Conservation (phyloP, 2,797 vertebrate genomes). For the Phoxinus dragarum region DNA sequence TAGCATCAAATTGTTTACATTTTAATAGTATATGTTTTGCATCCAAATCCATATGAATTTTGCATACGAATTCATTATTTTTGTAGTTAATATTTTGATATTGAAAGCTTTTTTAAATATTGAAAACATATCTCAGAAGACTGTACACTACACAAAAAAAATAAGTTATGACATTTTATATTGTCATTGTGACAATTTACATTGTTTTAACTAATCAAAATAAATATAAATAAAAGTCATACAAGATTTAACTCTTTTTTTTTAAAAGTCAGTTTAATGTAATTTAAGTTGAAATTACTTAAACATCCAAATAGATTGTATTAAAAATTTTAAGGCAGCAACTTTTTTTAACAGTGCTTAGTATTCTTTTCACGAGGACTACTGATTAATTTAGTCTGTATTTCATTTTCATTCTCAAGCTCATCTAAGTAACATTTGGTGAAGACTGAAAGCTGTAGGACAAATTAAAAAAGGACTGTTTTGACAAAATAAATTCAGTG, state of each 20-base stretch:
- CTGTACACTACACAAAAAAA: no score
- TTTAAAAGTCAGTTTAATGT: no score
- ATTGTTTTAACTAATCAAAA: no score
- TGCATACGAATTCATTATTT: fast-evolving
- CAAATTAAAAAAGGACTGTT: not conserved
- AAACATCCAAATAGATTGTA: no score
- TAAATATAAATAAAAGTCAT: no score
- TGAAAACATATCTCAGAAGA: not conserved
- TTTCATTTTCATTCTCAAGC: not conserved
- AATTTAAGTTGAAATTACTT: no score
- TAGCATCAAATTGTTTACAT: not conserved
- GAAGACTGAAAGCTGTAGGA: not conserved
- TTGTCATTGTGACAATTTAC: no score
- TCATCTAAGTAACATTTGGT: not conserved
- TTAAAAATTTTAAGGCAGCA: no score
- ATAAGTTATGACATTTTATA: no score
- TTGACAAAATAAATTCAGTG: not conserved
- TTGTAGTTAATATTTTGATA: not conserved
- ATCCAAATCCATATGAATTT: not conserved
- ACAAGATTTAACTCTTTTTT: no score
- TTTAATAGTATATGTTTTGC: not conserved
- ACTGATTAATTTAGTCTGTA: not conserved
- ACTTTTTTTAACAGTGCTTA: not conserved
- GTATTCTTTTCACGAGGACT: not conserved
- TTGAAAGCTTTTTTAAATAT: not conserved